Base-by-base conservation (phyloP, 2,797 vertebrate genomes). In the Sebastes minor region DNA sequence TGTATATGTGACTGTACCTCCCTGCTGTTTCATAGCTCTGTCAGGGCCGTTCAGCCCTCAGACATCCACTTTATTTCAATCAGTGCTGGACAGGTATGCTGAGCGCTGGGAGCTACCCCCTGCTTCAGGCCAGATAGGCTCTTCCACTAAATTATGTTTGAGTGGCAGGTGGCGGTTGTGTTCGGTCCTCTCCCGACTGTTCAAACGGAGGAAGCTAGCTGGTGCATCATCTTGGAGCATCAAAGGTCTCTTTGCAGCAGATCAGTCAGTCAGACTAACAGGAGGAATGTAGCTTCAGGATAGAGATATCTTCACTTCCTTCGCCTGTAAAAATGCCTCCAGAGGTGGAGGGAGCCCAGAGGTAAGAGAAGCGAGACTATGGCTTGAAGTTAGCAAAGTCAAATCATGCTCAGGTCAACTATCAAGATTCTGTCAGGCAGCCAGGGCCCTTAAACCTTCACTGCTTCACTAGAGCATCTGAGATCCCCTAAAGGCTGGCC, bases 211-310 rank as follows among this genome's bases (percentile, higher is more conserved):
- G 83, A 84, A 89, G 72, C 63, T 81, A 13, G 71, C 84, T 85
- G 87, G 92, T 74, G 80, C 69, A 85, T 90, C 88, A 76, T 84
- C 77, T 83, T 75, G 23, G 23, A 73, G 86, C 86, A 94, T 93
- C 92, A 94, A 95, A 94, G 89, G 83, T 78, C 70, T 87, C 78
- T 78, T 89, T 83, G 78, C 83, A 83, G 55, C 75, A 81, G 61
- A 91, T 93, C 93, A 87, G 85, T 94, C 92, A 79, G 83, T 88
- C 86, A 77, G 75, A 83, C 65, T 65, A 89, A 93, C 90, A 78
- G 85, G 85, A 86, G 90, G 93, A 94, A 95, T 94, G 88, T 83
- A 55, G 79, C 89, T 90, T 76, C 77, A 85, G 90, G 92, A 88
- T 38, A 85, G 76, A 76, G 67, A 49, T 57, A 85, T 74, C 61